A percentile compares a stretch with the other conserved stretches of the same genome.
Conservation (phyloP, 2,888 invertebrate genomes). For the Heliothis peltigera region DNA sequence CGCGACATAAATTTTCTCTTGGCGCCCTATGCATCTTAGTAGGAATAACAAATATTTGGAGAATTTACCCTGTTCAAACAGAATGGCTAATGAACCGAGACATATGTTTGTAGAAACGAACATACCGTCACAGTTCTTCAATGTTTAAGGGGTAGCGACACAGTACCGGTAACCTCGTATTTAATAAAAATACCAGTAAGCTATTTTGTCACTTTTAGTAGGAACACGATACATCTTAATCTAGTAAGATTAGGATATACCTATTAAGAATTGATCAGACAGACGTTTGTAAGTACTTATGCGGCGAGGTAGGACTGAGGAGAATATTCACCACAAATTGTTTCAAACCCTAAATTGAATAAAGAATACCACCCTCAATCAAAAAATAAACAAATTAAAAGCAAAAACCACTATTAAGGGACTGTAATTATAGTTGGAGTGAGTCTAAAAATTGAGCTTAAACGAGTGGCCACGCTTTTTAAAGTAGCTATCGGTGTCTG, state of each 20-base stretch:
- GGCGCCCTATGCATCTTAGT: conserved; percentile 68
- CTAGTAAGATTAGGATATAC: too few species aligned
- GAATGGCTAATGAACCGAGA: conserved; percentile 36
- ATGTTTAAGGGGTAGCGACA: background rate
- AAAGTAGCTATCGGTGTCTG: conserved; percentile 86
- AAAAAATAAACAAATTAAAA: conserved; percentile 49
- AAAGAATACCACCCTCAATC: conserved; percentile 38
- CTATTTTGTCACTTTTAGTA: too few species aligned
- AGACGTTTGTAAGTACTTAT: too few species aligned
- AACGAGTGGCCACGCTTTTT: conserved; percentile 80
- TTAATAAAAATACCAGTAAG: background rate
- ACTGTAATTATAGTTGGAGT: conserved; percentile 61
- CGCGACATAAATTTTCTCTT: conserved; percentile 82
- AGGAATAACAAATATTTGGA: conserved; percentile 41
- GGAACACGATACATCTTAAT: too few species aligned
- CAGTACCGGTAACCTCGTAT: too few species aligned
- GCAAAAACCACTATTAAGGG: conserved; percentile 60
- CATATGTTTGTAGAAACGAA: conserved; percentile 9
- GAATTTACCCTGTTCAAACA: conserved; percentile 24
- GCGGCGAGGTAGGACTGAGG: too few species aligned
- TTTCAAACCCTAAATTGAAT: conserved; percentile 4
- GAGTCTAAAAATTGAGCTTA: conserved; percentile 68
- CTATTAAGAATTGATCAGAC: too few species aligned
- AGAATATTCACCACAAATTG: background rate
- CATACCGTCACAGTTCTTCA: background rate